Evolutionary conservation across 2,113 vertebrate species (phyloP).

Genomic region (Clarias macrocephalus): DNA sequence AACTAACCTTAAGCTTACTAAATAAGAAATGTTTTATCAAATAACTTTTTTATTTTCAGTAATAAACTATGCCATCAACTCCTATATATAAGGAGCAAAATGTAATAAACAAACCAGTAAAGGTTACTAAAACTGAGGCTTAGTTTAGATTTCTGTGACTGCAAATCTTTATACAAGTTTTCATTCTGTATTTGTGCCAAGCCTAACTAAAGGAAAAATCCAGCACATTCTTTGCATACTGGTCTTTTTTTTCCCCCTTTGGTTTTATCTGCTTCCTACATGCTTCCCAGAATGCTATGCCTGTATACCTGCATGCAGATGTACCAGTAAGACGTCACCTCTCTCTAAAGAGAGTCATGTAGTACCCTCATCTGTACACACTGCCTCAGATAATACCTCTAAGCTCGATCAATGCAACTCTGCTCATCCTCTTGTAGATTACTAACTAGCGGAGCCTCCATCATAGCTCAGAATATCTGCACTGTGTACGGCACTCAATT

Average conservation of each 20-base stretch:
- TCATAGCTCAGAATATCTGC: neutral
- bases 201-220: neutral
- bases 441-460: neutral
- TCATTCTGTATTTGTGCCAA: neutral
- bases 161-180: neutral
- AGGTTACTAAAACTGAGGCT: neutral
- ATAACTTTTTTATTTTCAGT: neutral
- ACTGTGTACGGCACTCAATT: neutral
- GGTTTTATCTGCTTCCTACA: neutral
- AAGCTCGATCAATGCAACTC: neutral
- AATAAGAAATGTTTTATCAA: neutral
- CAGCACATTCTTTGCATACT: neutral
- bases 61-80: neutral
- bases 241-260: neutral
- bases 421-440: neutral
- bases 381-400: neutral
- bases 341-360: neutral
- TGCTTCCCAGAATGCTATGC: neutral
- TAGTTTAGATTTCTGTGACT: neutral
- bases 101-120: neutral
- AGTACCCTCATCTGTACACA: neutral
- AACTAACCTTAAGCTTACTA: neutral
- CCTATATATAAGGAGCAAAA: neutral
- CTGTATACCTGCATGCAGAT: neutral
- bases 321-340: neutral